Percentiles rank a stretch among this genome's conserved stretches.
phyloP scores from a whole-genome alignment of 2,888 invertebrate species.

The Luperina testacea region DNA sequence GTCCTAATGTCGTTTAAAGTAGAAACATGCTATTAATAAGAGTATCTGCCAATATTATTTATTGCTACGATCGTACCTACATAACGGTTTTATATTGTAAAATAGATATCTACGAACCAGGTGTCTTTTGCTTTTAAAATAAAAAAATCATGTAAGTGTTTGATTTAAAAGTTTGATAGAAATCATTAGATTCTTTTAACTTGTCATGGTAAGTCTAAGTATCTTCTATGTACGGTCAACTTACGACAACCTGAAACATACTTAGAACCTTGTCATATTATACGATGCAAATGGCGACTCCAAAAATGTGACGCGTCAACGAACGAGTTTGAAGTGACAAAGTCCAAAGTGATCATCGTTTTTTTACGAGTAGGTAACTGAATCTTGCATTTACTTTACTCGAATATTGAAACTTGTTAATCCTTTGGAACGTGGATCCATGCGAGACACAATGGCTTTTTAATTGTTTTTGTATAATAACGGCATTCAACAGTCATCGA shows the following conservation, averaged over 20 bases:
- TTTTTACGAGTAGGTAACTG: not conserved
- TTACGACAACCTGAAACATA: not conserved
- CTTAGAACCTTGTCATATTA: not conserved
- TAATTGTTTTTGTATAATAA: too few species aligned
- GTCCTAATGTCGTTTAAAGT: not conserved
- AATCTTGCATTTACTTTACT: not conserved
- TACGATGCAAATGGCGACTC: not conserved
- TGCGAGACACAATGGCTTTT: too few species aligned
- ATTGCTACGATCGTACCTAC: slow-evolving; percentile 2
- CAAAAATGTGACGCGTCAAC: not conserved
- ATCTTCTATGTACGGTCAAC: not conserved
- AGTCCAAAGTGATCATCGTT: not conserved
- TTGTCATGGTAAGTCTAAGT: too few species aligned
- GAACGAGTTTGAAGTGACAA: not conserved
- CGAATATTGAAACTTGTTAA: not conserved
- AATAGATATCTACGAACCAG: not conserved
- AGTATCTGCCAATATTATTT: slow-evolving; percentile 23
- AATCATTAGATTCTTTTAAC: not conserved
- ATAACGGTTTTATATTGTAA: slow-evolving; percentile 23
- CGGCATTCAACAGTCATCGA: not conserved
- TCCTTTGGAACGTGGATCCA: too few species aligned
- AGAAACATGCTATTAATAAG: slow-evolving; percentile 8
- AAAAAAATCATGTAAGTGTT: not conserved
- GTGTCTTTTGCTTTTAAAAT: slow-evolving; percentile 19
- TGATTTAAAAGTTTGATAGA: not conserved